phyloP scores from a whole-genome alignment of 2,113 vertebrate species.

The Colossoma macropomum region DNA sequence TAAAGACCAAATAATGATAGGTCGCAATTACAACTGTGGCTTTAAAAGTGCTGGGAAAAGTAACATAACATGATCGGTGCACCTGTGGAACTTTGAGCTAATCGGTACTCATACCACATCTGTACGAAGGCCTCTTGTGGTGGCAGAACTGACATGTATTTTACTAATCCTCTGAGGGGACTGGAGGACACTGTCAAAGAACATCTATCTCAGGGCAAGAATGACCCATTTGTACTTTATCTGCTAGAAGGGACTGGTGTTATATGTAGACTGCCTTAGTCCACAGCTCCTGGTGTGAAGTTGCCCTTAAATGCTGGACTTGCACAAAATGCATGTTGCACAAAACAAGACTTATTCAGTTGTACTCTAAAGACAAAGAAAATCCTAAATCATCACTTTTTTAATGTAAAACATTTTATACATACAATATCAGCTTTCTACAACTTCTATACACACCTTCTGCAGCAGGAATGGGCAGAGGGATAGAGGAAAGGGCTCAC shows the following conservation, averaged over 20 bases:
- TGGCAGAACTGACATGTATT: neutral
- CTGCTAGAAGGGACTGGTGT: neutral
- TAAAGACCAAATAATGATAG: too few relatives aligned
- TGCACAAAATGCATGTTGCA: neutral
- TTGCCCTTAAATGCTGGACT: neutral
- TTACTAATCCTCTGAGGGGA: neutral
- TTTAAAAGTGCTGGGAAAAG: neutral
- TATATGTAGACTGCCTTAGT: neutral
- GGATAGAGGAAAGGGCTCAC: slow-evolving; percentile 17
- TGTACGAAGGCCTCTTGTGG: neutral
- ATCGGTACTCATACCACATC: neutral
- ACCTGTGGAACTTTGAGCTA: neutral
- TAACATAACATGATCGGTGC: neutral
- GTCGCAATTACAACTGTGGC: too few relatives aligned
- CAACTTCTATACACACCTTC: neutral
- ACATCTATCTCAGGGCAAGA: neutral
- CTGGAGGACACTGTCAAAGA: slow-evolving; percentile 1
- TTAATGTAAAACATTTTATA: neutral
- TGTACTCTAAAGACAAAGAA: neutral
- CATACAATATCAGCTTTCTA: neutral
- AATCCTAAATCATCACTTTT: neutral
- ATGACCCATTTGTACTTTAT: neutral
- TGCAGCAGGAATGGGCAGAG: slow-evolving; percentile 7
- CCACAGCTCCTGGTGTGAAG: neutral
- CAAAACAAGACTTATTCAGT: neutral